Evolutionary conservation across 2,888 invertebrate genomes (phyloP).

Genomic region (Archips xylosteana): DNA sequence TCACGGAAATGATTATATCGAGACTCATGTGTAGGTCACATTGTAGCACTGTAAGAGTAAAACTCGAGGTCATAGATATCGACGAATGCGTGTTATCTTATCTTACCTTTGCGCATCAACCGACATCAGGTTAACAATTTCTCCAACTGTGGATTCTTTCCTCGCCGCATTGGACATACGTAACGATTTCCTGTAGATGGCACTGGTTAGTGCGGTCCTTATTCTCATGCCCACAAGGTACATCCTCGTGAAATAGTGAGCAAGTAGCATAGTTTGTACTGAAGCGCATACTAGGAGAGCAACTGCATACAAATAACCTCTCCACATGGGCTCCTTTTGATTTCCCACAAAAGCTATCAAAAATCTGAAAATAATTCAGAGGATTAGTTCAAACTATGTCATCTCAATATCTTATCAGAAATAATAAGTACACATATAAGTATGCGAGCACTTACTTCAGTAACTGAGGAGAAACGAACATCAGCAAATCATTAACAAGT

Average conservation of each 20-base stretch:
- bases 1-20: slow-evolving; percentile 31
- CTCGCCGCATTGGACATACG: slow-evolving; percentile 92
- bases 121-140: slow-evolving; percentile 97
- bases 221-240: slow-evolving; percentile 96
- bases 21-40: slow-evolving; percentile 16
- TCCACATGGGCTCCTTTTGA: slow-evolving; percentile 89
- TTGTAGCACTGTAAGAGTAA: background rate
- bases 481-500: slow-evolving; percentile 92
- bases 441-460: slow-evolving; percentile 87
- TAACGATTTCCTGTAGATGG: slow-evolving; percentile 95
- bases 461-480: slow-evolving; percentile 96
- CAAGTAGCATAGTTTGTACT: slow-evolving; percentile 92
- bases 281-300: slow-evolving; percentile 91
- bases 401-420: background rate
- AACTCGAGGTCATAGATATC: slow-evolving; percentile 12
- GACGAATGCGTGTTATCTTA: slow-evolving; percentile 10
- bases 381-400: background rate
- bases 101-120: slow-evolving; percentile 93
- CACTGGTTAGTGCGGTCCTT: slow-evolving; percentile 94
- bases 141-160: slow-evolving; percentile 94
- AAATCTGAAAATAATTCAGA: slow-evolving; percentile 78
- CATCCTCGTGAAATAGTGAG: slow-evolving; percentile 97
- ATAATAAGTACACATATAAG: background rate
- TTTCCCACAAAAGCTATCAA: slow-evolving; percentile 90
- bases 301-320: slow-evolving; percentile 93